These are phyloP conservation scores for Lysandra coridon DNA, from an alignment of 2,888 invertebrate genomes.

Conservation along the genomic window DNA sequence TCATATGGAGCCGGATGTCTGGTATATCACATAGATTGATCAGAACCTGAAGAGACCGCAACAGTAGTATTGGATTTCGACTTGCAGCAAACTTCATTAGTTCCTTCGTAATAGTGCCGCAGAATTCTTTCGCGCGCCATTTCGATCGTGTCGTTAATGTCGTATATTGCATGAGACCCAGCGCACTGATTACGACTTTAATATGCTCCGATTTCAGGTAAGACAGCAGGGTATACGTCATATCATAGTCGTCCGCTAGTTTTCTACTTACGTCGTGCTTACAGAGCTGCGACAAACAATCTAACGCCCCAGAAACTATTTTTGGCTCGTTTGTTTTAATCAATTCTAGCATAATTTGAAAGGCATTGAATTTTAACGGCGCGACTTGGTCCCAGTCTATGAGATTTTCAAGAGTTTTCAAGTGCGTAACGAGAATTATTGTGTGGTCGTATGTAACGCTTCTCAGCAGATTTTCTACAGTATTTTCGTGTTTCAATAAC, in stretches of 20 bases:
- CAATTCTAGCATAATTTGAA: slow-evolving; percentile 58
- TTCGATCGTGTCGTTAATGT: slow-evolving; percentile 65
- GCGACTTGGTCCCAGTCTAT: slow-evolving; percentile 60
- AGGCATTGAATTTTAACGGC: slow-evolving; percentile 62
- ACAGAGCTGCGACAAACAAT: slow-evolving; percentile 65
- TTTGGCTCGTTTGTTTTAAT: slow-evolving; percentile 52
- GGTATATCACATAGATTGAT: slow-evolving; percentile 70
- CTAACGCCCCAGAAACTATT: slow-evolving; percentile 60
- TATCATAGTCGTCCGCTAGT: slow-evolving; percentile 62
- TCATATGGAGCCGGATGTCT: slow-evolving; percentile 61
- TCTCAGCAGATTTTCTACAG: slow-evolving; percentile 62
- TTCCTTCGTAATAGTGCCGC: slow-evolving; percentile 51
- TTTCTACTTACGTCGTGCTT: slow-evolving; percentile 62
- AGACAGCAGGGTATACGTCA: slow-evolving; percentile 51
- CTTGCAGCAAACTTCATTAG: slow-evolving; percentile 45
- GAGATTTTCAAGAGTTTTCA: slow-evolving; percentile 59
- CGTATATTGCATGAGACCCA: slow-evolving; percentile 58
- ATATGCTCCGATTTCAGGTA: slow-evolving; percentile 48
- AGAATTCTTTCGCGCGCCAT: slow-evolving; percentile 66
- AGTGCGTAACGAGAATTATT: slow-evolving; percentile 60
- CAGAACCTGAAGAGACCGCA: slow-evolving; percentile 60
- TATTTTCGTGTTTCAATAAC: slow-evolving; percentile 51
- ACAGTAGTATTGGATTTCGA: slow-evolving; percentile 58
- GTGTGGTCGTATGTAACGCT: slow-evolving; percentile 63
- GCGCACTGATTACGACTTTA: slow-evolving; percentile 57